Evolutionary conservation across 2,888 invertebrate genomes (phyloP).

Genomic region (Villa cingulata): DNA sequence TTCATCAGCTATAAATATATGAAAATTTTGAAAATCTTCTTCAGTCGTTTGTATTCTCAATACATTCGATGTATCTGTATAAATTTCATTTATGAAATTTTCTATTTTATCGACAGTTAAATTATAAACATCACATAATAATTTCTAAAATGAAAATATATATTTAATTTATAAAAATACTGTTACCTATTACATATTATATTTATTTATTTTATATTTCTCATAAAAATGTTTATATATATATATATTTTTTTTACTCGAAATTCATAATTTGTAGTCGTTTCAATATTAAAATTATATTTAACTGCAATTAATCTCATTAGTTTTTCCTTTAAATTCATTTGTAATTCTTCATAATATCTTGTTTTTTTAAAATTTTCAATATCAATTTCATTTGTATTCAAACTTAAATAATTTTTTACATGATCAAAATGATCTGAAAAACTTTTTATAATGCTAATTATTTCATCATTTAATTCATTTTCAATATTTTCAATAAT

Average conservation of each 20-base stretch:
- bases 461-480: conserved; percentile 7
- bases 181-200: too few relatives aligned
- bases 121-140: conserved; percentile 7
- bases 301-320: conserved; percentile 5
- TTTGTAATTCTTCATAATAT: conserved; percentile 2
- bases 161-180: too few relatives aligned
- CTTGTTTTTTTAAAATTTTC: not conserved
- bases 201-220: too few relatives aligned
- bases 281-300: conserved; percentile 1
- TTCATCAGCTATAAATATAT: conserved; percentile 6
- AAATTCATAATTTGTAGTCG: conserved; percentile 4
- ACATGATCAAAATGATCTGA: not conserved
- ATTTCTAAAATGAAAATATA: conserved; percentile 5
- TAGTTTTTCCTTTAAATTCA: conserved; percentile 6
- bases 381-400: not conserved
- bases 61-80: not conserved
- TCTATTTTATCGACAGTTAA: conserved; percentile 1
- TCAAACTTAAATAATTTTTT: not conserved
- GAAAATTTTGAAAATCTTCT: not conserved
- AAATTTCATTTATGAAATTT: conserved; percentile 4
- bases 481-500: not conserved
- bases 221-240: not conserved
- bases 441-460: conserved; percentile 1
- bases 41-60: not conserved
- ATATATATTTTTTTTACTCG: not conserved